Evolutionary conservation across 2,888 invertebrate genomes (phyloP).

Genomic region (Eupithecia inturbata): DNA sequence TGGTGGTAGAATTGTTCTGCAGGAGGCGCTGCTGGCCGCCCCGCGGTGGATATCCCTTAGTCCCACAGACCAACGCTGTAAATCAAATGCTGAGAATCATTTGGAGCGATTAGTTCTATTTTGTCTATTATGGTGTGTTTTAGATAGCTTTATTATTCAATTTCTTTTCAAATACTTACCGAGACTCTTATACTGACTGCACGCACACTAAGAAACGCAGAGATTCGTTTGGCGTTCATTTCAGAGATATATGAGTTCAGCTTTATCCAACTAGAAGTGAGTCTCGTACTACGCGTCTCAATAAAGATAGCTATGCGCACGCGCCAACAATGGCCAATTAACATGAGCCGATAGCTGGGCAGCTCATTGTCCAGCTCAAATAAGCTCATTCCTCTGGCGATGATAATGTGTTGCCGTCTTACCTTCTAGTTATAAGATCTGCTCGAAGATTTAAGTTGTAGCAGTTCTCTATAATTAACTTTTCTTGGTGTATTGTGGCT

Average conservation of each 20-base stretch:
- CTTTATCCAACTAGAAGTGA: background rate
- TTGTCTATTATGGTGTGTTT: no score
- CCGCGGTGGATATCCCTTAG: no score
- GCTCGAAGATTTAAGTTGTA: background rate
- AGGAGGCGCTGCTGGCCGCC: no score
- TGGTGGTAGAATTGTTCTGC: no score
- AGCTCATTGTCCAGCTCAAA: slow-evolving; percentile 4
- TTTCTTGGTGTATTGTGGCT: background rate
- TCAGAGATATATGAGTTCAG: background rate
- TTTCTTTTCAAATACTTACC: background rate
- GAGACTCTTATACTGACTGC: no score
- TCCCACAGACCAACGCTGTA: no score
- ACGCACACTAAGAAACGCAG: no score
- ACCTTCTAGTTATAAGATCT: background rate
- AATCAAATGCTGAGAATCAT: no score
- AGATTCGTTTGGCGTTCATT: background rate
- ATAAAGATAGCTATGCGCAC: background rate
- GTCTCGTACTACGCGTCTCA: background rate
- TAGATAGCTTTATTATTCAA: background rate
- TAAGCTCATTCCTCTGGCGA: slow-evolving; percentile 5
- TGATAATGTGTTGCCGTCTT: background rate
- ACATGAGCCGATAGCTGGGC: background rate
- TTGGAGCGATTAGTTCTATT: no score
- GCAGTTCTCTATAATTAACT: background rate
- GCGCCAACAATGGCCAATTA: slow-evolving; percentile 12